Percentiles rank a stretch among this genome's conserved stretches.
These are phyloP conservation scores for Meteorus cinctellus DNA, from an alignment of 2,888 invertebrate genomes.

Conservation along the genomic window DNA sequence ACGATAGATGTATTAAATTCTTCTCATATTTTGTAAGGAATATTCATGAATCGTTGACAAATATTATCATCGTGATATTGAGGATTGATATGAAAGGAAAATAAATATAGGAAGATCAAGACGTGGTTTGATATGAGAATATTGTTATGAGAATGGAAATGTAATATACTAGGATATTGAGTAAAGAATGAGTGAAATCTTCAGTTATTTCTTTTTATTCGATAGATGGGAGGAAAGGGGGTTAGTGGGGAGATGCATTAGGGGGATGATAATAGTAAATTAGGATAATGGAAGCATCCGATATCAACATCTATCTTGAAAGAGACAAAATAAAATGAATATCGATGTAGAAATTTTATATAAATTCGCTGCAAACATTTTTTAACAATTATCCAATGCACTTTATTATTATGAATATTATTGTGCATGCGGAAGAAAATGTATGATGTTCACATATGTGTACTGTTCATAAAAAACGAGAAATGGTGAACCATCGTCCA, in stretches of 20 bases:
- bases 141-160: conserved; percentile 15
- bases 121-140: conserved; percentile 25
- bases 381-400: neutral
- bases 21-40: neutral
- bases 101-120: neutral
- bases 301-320: too few relatives aligned
- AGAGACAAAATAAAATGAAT: too few relatives aligned
- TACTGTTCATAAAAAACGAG: conserved; percentile 22
- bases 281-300: neutral
- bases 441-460: conserved; percentile 26
- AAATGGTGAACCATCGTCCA: conserved; percentile 35
- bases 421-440: conserved; percentile 17
- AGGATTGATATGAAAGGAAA: neutral
- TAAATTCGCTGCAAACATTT: neutral
- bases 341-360: too few relatives aligned
- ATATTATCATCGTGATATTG: neutral
- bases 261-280: conserved; percentile 1
- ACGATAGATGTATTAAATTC: neutral
- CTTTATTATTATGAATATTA: conserved; percentile 17
- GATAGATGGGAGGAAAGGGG: too few relatives aligned
- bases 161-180: conserved; percentile 27
- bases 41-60: too few relatives aligned
- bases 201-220: neutral
- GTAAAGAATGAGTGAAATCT: conserved; percentile 27
- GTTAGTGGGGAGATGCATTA: neutral